Evolutionary conservation across 2,888 invertebrate species (phyloP).

Genomic region (Pseudeuparius sepicola): DNA sequence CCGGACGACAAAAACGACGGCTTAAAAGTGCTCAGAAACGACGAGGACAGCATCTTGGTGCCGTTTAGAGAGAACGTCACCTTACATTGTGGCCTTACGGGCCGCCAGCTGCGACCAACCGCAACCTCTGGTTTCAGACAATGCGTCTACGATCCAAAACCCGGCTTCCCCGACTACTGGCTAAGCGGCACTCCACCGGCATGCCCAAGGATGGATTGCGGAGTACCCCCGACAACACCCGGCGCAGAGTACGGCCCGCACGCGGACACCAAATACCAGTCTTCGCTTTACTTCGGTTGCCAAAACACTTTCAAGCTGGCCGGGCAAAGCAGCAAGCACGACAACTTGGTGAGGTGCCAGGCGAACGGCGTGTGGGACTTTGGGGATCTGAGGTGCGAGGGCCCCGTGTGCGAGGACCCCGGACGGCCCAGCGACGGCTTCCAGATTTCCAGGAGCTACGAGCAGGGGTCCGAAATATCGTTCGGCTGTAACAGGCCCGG

Average conservation of each 20-base stretch:
- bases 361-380: conserved; percentile 95
- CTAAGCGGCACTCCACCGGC: conserved; percentile 76
- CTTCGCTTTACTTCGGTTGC: conserved; percentile 92
- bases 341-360: conserved; percentile 86
- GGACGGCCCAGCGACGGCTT: conserved; percentile 87
- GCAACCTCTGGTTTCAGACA: conserved; percentile 80
- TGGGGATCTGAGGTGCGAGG: conserved; percentile 90
- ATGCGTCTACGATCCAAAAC: conserved; percentile 91
- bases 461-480: conserved; percentile 81
- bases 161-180: conserved; percentile 85
- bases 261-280: conserved; percentile 80
- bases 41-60: conserved; percentile 73
- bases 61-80: conserved; percentile 88
- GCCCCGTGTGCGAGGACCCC: conserved; percentile 93
- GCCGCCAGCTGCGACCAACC: conserved; percentile 69
- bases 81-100: conserved; percentile 66
- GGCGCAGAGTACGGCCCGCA: conserved; percentile 90
- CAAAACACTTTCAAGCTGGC: conserved; percentile 91
- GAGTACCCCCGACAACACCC: conserved; percentile 81
- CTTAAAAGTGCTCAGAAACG: conserved; percentile 63
- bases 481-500: conserved; percentile 88
- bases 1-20: conserved; percentile 86
- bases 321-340: conserved; percentile 84
- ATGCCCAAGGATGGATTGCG: conserved; percentile 85
- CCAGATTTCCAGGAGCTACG: conserved; percentile 75